Percentiles rank a stretch among this genome's conserved stretches.
These are phyloP conservation scores for Nilaparvata lugens DNA, from an alignment of 1,140 invertebrate species.

Conservation along the genomic window DNA sequence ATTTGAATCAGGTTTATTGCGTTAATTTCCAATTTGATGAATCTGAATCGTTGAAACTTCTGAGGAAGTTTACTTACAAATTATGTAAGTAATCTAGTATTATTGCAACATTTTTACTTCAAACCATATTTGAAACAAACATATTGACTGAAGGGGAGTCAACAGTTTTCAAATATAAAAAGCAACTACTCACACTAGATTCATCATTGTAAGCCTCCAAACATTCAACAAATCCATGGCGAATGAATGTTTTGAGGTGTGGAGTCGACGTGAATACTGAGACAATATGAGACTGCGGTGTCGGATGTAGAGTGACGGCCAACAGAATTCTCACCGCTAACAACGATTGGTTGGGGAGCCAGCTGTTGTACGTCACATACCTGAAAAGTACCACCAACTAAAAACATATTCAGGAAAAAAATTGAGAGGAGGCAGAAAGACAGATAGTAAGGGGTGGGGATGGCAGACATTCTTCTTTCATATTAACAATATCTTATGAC, in stretches of 20 bases:
- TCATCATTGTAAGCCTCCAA: slow-evolving; percentile 57
- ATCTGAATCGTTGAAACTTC: too few relatives aligned
- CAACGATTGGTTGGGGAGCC: slow-evolving; percentile 56
- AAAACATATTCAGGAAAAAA: too few relatives aligned
- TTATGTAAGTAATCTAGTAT: too few relatives aligned
- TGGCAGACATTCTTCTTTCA: too few relatives aligned
- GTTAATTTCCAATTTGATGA: too few relatives aligned
- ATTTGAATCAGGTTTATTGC: too few relatives aligned
- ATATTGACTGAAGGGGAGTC: not conserved
- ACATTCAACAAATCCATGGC: slow-evolving; percentile 83
- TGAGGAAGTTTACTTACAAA: too few relatives aligned
- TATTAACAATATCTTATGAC: too few relatives aligned
- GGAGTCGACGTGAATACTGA: slow-evolving; percentile 55
- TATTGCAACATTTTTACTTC: too few relatives aligned
- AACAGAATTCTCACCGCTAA: slow-evolving; percentile 60
- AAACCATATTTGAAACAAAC: slow-evolving; percentile 20
- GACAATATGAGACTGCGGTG: slow-evolving; percentile 57
- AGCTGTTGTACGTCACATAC: slow-evolving; percentile 57
- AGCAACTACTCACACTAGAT: slow-evolving; percentile 8
- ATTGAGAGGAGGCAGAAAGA: too few relatives aligned
- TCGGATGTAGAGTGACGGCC: slow-evolving; percentile 46
- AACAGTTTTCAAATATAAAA: not conserved
- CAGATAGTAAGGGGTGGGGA: too few relatives aligned
- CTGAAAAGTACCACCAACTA: slow-evolving; percentile 31
- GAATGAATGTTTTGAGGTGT: slow-evolving; percentile 43